Base-by-base conservation (phyloP, 2,797 vertebrate genomes). In the Anguilla obscura region DNA sequence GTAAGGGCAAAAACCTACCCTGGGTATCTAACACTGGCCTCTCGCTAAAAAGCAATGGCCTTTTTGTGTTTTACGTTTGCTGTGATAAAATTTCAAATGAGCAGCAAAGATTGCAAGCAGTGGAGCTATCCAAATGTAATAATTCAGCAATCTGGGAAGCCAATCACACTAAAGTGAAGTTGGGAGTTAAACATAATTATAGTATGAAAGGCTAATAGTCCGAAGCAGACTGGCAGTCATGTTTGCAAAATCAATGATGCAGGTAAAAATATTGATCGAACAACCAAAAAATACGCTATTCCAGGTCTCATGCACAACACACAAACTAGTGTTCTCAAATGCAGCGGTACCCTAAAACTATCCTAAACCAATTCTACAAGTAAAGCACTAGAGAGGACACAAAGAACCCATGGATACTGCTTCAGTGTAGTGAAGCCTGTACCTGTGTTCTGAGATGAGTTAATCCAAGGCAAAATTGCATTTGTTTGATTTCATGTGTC, bases 111-210 rank as follows among this genome's bases (percentile, higher is more conserved):
- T 48, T 45, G 9, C 10, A 50, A 50, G 18, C 40, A 50, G 6
- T 21, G 24, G 79, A 82, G 40, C 79, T 50, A 79, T 79, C 71
- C n/a, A 36, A 76, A 76, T 76, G 71, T 40, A 80, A 50, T 80
- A 14, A 80, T 76, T 40, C 36, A 80, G 40, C 36, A 45, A 45
- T 50, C 16, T 48, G 2, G 24, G 40, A 21, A 50, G 45, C 79
- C 79, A 48, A 82, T n/a, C 21, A 79, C 16, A 79, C 74, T 40
- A 33, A 79, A 79, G 36, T 45, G 74, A 79, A 79, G 33, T 8
- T 40, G 74, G 33, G 10, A 33, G 79, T 21, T 7, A 82, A 48
- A 50, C 14, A 24, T 40, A 79, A 18, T 40, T 79, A 79, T 45
- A 40, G 74, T 45, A 14, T 79, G 74, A 79, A 79, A 79, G 74